phyloP scores from a whole-genome alignment of 2,797 vertebrate genomes.

The Macroramphosus scolopax region DNA sequence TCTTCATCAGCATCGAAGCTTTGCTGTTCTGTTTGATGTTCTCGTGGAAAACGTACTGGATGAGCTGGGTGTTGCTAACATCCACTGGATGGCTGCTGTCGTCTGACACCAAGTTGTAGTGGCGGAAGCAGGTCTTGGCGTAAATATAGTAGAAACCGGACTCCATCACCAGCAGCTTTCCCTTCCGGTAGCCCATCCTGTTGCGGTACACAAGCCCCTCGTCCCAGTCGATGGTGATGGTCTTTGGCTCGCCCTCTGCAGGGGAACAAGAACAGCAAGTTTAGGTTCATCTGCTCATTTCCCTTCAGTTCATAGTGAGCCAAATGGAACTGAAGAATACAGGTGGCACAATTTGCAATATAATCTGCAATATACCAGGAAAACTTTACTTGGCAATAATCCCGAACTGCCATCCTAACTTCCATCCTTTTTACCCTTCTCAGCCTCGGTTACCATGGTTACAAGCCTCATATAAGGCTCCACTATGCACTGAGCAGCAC shows the following conservation, averaged over 20 bases:
- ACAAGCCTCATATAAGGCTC: too few species aligned
- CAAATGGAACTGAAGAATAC: background rate
- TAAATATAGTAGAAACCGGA: constrained; percentile 95
- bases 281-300: background rate
- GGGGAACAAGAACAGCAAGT: constrained; percentile 10
- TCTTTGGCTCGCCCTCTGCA: constrained; percentile 55
- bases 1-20: constrained; percentile 85
- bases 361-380: too few species aligned
- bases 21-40: constrained; percentile 82
- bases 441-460: too few species aligned
- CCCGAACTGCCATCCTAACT: too few species aligned
- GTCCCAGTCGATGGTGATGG: constrained; percentile 84
- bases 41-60: constrained; percentile 89
- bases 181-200: constrained; percentile 84
- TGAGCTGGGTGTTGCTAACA: constrained; percentile 84
- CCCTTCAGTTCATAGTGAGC: background rate
- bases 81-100: constrained; percentile 53
- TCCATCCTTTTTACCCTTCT: too few species aligned
- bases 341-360: background rate
- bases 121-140: constrained; percentile 93
- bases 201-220: constrained; percentile 79
- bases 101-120: constrained; percentile 57
- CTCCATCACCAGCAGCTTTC: constrained; percentile 85
- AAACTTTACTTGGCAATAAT: too few species aligned
- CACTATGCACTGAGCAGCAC: too few species aligned